phyloP scores from a whole-genome alignment of 2,113 vertebrate genomes.

The Phoxinus phoxinus region DNA sequence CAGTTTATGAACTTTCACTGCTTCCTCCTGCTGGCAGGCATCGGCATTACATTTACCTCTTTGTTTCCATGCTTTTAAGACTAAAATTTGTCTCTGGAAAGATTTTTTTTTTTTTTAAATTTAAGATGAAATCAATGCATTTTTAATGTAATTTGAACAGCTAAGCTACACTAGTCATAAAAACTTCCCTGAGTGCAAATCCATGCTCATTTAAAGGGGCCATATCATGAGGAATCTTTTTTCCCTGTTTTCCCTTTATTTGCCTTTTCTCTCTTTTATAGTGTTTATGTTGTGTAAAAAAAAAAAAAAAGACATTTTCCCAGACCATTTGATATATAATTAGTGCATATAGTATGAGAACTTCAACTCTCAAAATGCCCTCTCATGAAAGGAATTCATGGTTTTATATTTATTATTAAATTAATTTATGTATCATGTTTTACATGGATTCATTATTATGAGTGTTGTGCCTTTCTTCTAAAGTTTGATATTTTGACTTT shows the following conservation, averaged over 20 bases:
- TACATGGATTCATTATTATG: background rate
- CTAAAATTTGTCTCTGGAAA: background rate
- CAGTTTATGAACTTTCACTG: background rate
- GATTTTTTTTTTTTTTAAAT: too few relatives aligned
- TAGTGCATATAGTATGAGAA: background rate
- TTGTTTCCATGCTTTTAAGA: background rate
- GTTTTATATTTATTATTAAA: background rate
- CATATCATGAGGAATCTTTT: background rate
- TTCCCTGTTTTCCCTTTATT: background rate
- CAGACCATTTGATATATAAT: background rate
- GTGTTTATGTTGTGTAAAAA: background rate
- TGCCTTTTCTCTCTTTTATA: background rate
- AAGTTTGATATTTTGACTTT: background rate
- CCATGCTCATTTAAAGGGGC: background rate
- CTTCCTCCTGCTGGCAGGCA: slow-evolving; percentile 14
- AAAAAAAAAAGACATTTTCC: background rate
- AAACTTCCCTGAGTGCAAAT: background rate
- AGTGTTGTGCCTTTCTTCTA: background rate
- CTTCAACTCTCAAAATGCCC: background rate
- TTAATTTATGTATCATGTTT: background rate
- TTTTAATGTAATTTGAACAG: background rate
- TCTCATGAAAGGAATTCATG: background rate
- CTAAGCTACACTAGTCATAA: background rate
- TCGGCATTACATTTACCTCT: background rate
- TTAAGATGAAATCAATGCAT: background rate